These are phyloP conservation scores for Saturnia pavonia DNA, from an alignment of 2,888 invertebrate species.

Conservation along the genomic window DNA sequence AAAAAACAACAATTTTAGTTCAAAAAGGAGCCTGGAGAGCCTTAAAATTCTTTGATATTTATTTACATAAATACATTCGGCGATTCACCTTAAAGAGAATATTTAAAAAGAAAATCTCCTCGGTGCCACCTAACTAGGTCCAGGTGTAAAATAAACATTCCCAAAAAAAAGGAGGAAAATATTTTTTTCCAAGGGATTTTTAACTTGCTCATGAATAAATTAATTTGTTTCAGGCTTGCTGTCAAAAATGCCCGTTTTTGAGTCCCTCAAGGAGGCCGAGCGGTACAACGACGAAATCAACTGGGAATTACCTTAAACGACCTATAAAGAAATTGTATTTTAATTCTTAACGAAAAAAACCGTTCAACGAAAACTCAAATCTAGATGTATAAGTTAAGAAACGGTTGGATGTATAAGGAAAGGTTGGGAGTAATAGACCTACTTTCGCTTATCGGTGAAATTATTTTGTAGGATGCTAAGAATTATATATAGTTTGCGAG, in stretches of 20 bases:
- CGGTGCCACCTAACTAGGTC: constrained; percentile 4
- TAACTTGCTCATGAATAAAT: constrained; percentile 22
- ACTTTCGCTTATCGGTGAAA: background rate
- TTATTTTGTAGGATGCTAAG: background rate
- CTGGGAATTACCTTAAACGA: constrained; percentile 83
- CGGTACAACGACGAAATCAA: constrained; percentile 84
- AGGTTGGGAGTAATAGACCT: background rate
- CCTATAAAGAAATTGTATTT: constrained; percentile 18
- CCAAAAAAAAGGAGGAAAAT: constrained; percentile 11
- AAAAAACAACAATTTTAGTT: background rate
- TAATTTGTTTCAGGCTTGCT: constrained; percentile 67
- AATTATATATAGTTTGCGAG: background rate
- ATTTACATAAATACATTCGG: background rate
- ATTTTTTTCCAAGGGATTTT: constrained; percentile 16
- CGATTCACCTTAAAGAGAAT: background rate
- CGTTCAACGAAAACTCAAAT: constrained; percentile 4
- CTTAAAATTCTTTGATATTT: background rate
- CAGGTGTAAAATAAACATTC: constrained; percentile 18
- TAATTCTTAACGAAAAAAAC: constrained; percentile 18
- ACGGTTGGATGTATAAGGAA: background rate
- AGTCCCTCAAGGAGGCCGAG: constrained; percentile 75
- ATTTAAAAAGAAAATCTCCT: constrained; percentile 1
- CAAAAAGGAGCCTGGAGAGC: background rate
- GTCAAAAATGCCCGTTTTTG: constrained; percentile 68
- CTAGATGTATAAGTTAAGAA: background rate